Conservation (phyloP, 2,888 invertebrate genomes). For the Rugalucina vietnamica region DNA sequence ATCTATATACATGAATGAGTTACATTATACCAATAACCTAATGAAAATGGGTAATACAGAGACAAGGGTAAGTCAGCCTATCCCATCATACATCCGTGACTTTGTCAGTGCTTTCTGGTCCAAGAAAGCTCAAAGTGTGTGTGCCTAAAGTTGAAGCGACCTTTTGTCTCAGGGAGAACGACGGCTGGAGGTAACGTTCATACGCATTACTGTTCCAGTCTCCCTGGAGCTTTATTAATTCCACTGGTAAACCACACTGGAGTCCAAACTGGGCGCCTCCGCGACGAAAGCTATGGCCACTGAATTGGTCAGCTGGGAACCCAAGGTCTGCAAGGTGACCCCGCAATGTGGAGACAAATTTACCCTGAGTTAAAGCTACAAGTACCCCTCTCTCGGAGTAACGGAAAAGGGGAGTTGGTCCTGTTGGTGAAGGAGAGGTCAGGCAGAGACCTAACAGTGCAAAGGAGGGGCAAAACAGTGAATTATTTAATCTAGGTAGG, state of each 20-base stretch:
- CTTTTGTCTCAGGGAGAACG: not conserved
- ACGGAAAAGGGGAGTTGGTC: not conserved
- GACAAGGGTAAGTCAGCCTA: no score
- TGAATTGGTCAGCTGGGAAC: not conserved
- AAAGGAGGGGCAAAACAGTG: not conserved
- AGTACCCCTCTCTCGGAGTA: not conserved
- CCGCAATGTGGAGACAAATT: not conserved
- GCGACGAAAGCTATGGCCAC: not conserved
- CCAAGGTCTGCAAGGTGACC: not conserved
- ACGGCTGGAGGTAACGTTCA: slow-evolving; percentile 2
- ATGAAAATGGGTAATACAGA: no score
- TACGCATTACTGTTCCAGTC: not conserved
- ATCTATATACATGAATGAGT: no score
- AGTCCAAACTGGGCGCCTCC: not conserved
- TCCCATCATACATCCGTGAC: no score
- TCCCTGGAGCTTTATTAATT: not conserved
- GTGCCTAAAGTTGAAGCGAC: no score
- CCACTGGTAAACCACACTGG: not conserved
- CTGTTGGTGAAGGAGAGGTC: not conserved
- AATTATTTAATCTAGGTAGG: not conserved
- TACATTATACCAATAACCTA: no score
- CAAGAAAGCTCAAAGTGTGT: no score
- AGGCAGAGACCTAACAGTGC: not conserved
- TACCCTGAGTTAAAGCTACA: not conserved
- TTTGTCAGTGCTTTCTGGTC: no score